Percentiles rank a stretch among this genome's conserved stretches.
These are phyloP conservation scores for Tauraco erythrolophus DNA, from an alignment of 2,113 vertebrate species.

Conservation along the genomic window DNA sequence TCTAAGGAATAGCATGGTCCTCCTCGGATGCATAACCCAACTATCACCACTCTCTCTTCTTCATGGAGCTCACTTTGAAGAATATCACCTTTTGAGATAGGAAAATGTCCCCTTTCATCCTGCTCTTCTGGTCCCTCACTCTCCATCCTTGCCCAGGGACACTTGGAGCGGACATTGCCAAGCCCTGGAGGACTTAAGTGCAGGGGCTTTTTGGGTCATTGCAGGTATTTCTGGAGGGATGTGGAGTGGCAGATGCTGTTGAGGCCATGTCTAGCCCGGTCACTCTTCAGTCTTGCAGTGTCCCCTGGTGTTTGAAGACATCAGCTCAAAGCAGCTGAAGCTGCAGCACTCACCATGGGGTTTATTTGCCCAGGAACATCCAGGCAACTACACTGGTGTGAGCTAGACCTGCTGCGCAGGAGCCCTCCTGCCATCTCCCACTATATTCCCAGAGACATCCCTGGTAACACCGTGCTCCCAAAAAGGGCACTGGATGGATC, in stretches of 20 bases:
- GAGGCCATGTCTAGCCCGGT: not conserved
- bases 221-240: not conserved
- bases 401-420: not conserved
- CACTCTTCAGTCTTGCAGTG: not conserved
- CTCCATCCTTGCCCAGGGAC: not conserved
- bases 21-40: not conserved
- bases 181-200: not conserved
- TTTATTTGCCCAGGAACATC: not conserved
- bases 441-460: not conserved
- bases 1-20: not conserved
- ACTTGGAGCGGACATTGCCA: fast-evolving
- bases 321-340: not conserved
- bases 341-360: not conserved
- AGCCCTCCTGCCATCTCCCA: not conserved
- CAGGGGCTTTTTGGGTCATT: not conserved
- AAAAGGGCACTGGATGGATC: not conserved
- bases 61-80: fast-evolving
- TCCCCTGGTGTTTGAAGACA: not conserved
- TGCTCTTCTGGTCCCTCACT: not conserved
- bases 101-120: not conserved
- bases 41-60: not conserved
- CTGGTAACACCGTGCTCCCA: not conserved
- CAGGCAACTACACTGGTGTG: not conserved
- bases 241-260: not conserved
- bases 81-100: not conserved